Percentiles rank a stretch among this genome's conserved stretches.
These are phyloP conservation scores for Daktulosphaira vitifoliae DNA, from an alignment of 1,140 invertebrate genomes.

Conservation along the genomic window DNA sequence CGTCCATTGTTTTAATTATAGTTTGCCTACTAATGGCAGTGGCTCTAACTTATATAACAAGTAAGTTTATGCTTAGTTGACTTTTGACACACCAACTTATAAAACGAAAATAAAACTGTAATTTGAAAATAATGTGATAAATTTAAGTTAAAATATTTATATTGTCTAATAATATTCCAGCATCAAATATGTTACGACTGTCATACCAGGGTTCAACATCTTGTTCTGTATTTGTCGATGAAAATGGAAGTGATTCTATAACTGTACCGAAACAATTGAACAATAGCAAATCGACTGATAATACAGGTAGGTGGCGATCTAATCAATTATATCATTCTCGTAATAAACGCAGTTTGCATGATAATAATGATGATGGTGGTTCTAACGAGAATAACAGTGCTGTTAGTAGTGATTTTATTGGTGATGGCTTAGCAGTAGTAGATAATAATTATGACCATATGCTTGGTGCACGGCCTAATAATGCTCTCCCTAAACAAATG, in stretches of 20 bases:
- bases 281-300: background rate
- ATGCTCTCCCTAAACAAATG: constrained; percentile 13
- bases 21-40: constrained; percentile 69
- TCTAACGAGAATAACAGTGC: too few species aligned
- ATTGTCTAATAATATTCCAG: constrained; percentile 48
- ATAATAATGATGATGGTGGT: background rate
- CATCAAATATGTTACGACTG: constrained; percentile 70
- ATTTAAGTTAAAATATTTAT: too few species aligned
- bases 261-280: background rate
- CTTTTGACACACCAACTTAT: too few species aligned
- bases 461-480: constrained; percentile 2
- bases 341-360: constrained; percentile 21
- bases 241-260: constrained; percentile 38
- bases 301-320: constrained; percentile 17
- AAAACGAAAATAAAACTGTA: too few species aligned
- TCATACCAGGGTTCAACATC: constrained; percentile 68
- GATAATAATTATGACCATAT: background rate
- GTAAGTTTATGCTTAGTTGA: constrained; percentile 49
- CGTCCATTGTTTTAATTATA: constrained; percentile 75
- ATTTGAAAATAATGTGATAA: too few species aligned
- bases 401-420: background rate
- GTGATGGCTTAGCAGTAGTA: background rate
- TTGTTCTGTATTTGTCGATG: constrained; percentile 72
- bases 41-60: constrained; percentile 77
- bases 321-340: background rate